Base-by-base conservation (phyloP, 2,797 vertebrate genomes). In the Parauchenoglanis ngamensis region DNA sequence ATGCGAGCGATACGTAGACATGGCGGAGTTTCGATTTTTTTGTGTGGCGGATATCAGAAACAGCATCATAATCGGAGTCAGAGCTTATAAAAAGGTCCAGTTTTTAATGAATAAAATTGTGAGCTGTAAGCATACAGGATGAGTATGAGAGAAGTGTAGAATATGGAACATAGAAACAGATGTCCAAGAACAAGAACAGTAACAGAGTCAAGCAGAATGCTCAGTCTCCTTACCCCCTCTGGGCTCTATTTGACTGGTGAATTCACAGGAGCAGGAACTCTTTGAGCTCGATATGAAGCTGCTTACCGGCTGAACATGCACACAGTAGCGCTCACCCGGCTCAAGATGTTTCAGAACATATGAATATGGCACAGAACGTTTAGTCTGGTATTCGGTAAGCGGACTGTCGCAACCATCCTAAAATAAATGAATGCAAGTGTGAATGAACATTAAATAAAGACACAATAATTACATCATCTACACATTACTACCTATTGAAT, bases 281-380 rank as follows among this genome's bases (percentile, higher is more conserved):
- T 0, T 0, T 0, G 70, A 85, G 56, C 93, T 93, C 0, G 0
- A 0, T 23, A 44, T 0, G 59, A 8, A 0, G 0, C 0, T 0
- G 1, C 0, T 13, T 0, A 1, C 0, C 0, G 75, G 59, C 1
- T 77, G 0, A 12, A 93, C 93, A 31, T 49, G 35, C 0, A 96
- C 61, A 54, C 94, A 96, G 90, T 95, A 95, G 81, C 94, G 46
- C 0, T 25, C 15, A 0, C 88, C 91, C 0, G 0, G 21, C 67
- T 92, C 28, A 0, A 96, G 49, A 35, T 93, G 85, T 0, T 0
- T 0, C 0, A 96, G 25, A 1, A 31, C 84, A 0, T 56, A 65
- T 23, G 0, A 1, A 2, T 76, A 76, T 1, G 17, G 3, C 17
- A 49, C 0, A 0, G 0, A 7, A 2, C 0, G 6, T 23, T 0